Base-by-base conservation (phyloP, 37 sponge, comb jelly and placozoan genomes). In the Amphimedon queenslandica region DNA sequence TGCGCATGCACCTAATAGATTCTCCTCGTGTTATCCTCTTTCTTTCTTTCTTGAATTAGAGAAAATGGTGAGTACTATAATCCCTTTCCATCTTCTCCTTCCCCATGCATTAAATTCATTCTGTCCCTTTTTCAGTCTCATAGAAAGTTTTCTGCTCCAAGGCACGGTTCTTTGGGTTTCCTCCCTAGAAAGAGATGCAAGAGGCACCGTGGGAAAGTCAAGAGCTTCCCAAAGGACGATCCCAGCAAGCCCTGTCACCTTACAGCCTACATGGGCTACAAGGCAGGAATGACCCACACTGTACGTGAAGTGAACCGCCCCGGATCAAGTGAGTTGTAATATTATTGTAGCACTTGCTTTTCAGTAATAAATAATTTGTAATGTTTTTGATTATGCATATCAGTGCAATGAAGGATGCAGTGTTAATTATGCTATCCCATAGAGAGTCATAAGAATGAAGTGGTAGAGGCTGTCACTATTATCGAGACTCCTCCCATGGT, bases 271-370 rank as follows among this genome's bases (percentile, higher is more conserved):
- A 85, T 95, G 88, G 99, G 94, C 23, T 95, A 95, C 87, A 99
- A 99, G 70, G 99, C 99, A 31, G 99, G 99, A 31, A 99, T 99
- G 99, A 96, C 99, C 0, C 99, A 99, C 84, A 85, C 95, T 57
- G 80, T 99, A 10, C 69, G 99, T 2, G 99, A 99, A 21, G 78
- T 84, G 60, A 90, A 92, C 64, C 63, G 96, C 53, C 82, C 87
- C 42, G 99, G 96, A 37, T 86, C 99, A 57, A 93, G 98, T 97
- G 75, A 97, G 91, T 77, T 37, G 2, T 3, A 37, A 42, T 27
- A 35, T 64, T 5, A 37, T 11, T 64, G 6, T 27, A 64, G 28
- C 43, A 39, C 27, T 3, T 60, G n/a, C 11, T 30, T 68, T 69
- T 55, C 0, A 29, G 23, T 30, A 37, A 29, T 20, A 28, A 41